These are phyloP conservation scores for Castor canadensis DNA, from an alignment of 2,113 vertebrate species.

Conservation along the genomic window DNA sequence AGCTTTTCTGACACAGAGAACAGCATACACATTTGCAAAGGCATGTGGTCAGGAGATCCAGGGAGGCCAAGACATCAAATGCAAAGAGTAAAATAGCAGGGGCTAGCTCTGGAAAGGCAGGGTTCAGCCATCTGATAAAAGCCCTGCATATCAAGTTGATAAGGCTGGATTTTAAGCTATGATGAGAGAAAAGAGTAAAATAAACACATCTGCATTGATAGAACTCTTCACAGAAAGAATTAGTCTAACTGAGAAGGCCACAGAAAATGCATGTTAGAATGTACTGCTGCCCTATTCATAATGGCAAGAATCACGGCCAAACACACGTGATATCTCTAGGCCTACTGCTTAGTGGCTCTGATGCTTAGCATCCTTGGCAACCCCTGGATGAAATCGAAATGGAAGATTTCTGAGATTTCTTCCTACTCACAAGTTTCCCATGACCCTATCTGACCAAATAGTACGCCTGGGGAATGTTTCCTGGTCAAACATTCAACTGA, in stretches of 20 bases:
- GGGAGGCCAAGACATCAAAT: neutral
- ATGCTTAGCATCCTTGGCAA: neutral
- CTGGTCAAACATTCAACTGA: neutral
- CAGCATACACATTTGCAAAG: neutral
- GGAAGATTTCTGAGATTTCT: neutral
- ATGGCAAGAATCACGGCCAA: accelerated
- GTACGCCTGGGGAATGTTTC: neutral
- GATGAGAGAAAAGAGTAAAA: neutral
- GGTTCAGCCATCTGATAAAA: neutral
- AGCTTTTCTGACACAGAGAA: neutral
- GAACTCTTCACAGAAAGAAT: neutral
- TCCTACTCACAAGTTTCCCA: neutral
- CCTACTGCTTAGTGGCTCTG: neutral
- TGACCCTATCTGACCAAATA: neutral
- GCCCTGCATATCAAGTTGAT: neutral
- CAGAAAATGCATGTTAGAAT: neutral
- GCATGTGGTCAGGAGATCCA: neutral
- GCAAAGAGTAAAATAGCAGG: neutral
- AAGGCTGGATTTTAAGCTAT: neutral
- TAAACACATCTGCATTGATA: neutral
- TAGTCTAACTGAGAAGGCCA: neutral
- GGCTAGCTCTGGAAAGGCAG: accelerated
- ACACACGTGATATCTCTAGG: neutral
- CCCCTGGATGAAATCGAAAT: neutral
- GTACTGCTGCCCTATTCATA: accelerated